phyloP scores from a whole-genome alignment of 2,888 invertebrate species.

The Xanthia icteritia region DNA sequence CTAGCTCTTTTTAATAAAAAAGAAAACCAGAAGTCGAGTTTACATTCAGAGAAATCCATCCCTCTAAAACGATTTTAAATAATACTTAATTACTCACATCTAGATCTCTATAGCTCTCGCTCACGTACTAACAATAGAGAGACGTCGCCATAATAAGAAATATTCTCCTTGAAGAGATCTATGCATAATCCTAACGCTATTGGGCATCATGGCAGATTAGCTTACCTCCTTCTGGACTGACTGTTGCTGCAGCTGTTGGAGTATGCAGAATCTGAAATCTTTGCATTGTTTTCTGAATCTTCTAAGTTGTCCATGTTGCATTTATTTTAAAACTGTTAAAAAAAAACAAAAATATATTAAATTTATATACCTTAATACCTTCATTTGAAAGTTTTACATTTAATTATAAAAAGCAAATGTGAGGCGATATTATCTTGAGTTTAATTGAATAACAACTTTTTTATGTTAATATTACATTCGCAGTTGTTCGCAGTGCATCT shows the following conservation, averaged over 20 bases:
- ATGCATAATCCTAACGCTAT: not conserved
- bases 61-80: not conserved
- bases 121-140: not conserved
- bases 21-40: no score
- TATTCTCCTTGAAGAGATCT: no score
- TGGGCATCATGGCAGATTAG: not conserved
- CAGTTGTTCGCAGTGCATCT: constrained; percentile 25
- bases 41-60: no score
- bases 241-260: constrained; percentile 96
- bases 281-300: constrained; percentile 91
- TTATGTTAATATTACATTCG: constrained; percentile 5
- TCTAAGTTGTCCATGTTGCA: constrained; percentile 79
- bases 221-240: constrained; percentile 94
- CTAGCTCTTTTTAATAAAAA: no score
- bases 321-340: constrained; percentile 39
- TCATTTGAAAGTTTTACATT: not conserved
- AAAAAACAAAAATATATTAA: constrained; percentile 8
- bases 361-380: not conserved
- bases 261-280: constrained; percentile 95
- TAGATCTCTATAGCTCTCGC: not conserved
- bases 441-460: not conserved
- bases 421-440: not conserved
- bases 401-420: not conserved
- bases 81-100: not conserved
- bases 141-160: no score